Evolutionary conservation across 2,888 invertebrate species (phyloP), one percentile per base, ranked within the genome.

Genomic region (Cheilosia soror): DNA sequence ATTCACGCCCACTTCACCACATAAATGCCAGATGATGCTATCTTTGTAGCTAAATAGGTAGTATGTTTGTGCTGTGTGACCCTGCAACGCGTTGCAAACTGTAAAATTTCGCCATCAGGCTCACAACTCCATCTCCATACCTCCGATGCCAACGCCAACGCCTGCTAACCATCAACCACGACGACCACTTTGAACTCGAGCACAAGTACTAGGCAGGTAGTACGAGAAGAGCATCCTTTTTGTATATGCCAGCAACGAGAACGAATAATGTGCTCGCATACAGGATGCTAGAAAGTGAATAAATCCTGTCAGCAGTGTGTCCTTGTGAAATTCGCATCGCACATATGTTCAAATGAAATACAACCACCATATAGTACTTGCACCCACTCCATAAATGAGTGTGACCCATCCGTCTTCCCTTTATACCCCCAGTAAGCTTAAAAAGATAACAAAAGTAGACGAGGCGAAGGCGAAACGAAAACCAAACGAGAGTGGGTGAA

Each of bases 301-400:
- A 85, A 85, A 85, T 85, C 81, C 85, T 85, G 85, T 81, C 85
- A 81, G 85, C 80, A 81, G 71, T 81, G 76, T 85, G 81, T 81
- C 81, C 81, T 80, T 85, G 85, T 63, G 77, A 85, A 81, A 85
- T 68, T 85, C 85, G 42, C 76, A 85, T 81, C 81, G 72, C 77
- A 85, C 85, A 85, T 85, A 85, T 85, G 85, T 71, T 85, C 81
- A 72, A 81, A 81, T 72, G 68, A 81, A 81, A 81, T 77, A 85
- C 72, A 77, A 20, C 62, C 77, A 60, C 40, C 49, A 63, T 25
- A 63, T 25, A 44, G 4, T 11, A 37, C 37, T 31, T 57, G 13
- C 15, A 20, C 2, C n/a, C 31, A 11, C 66, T 7, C 58, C 66
- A 29, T 15, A 15, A n/a, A 6, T 44, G 15, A 7, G 7, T 44